Evolutionary conservation across 2,113 vertebrate species (phyloP), one percentile per base, ranked within the genome.

Genomic region (Theristicus caerulescens): DNA sequence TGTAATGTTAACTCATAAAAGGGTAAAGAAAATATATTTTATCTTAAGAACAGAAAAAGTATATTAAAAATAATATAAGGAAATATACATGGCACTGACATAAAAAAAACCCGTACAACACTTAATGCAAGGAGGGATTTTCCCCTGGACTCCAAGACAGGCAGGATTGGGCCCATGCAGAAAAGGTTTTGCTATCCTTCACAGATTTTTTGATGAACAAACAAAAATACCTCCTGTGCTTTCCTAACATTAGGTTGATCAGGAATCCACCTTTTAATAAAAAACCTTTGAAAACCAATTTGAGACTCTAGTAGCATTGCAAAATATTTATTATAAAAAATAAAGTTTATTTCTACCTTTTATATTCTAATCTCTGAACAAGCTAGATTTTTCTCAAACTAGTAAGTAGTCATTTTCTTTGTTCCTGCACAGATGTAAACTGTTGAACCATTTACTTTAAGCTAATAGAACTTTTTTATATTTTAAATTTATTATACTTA

Each of bases 401-500:
- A 93, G 40, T 64, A 97, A 93, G 94, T 93, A 96, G 82, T 92
- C 2, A 87, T 89, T 97, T 95, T 94, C 88, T 96, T 93, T 96
- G 81, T 96, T 95, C 90, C 94, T 94, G 83, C 97, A 98, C 97
- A 98, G 96, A 97, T 98, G 97, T 96, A 98, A 98, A 98, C 97
- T 96, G 97, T 98, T 98, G 97, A 98, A 97, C 97, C 97, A 98
- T 98, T 98, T 98, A 97, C 97, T 98, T 97, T 97, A 97, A 97
- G 96, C 96, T 98, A 97, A 97, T 97, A 98, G 91, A 97, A 96
- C 91, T 97, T 97, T 96, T 95, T 97, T 97, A 95, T 97, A 97
- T 97, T 97, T 98, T 97, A 97, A 98, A 98, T 98, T 98, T 98
- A 98, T 98, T 98, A 98, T 98, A 98, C 95, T 97, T 97, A 98